Evolutionary conservation across 2,888 invertebrate species (phyloP).

Genomic region (Synanthedon tipuliformis): DNA sequence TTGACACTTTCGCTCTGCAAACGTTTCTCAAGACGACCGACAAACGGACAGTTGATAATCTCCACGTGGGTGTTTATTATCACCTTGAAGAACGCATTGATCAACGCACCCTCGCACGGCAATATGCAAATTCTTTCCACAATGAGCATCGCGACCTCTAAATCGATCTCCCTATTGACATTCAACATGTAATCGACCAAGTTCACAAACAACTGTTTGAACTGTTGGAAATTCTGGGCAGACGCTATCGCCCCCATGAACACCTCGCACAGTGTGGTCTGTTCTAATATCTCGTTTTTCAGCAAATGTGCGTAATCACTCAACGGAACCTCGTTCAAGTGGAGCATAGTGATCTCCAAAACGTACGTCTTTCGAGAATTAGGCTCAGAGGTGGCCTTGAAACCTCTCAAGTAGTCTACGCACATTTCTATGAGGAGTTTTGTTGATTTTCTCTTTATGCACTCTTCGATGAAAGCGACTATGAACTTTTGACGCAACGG

Average conservation of each 20-base stretch:
- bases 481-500: constrained; percentile 24
- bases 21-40: constrained; percentile 28
- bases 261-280: constrained; percentile 25
- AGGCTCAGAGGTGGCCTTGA: no score
- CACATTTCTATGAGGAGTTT: constrained; percentile 37
- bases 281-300: constrained; percentile 2
- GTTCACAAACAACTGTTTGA: constrained; percentile 38
- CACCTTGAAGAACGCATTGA: constrained; percentile 27
- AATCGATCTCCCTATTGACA: constrained; percentile 19
- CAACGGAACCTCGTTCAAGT: constrained; percentile 32
- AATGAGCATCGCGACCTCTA: constrained; percentile 26
- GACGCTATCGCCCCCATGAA: constrained; percentile 35
- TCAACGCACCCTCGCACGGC: constrained; percentile 29
- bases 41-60: constrained; percentile 29
- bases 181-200: constrained; percentile 31
- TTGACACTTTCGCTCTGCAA: constrained; percentile 12
- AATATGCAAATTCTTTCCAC: constrained; percentile 46
- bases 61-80: constrained; percentile 26
- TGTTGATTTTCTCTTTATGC: constrained; percentile 25
- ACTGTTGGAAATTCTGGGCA: constrained; percentile 50
- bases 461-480: constrained; percentile 28
- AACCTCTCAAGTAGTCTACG: constrained; percentile 18
- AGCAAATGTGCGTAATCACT: constrained; percentile 26
- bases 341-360: constrained; percentile 28
- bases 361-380: constrained; percentile 11